Percentiles rank a stretch among this genome's conserved stretches.
Conservation (phyloP, 2,113 vertebrate species). For the Nicator chloris region DNA sequence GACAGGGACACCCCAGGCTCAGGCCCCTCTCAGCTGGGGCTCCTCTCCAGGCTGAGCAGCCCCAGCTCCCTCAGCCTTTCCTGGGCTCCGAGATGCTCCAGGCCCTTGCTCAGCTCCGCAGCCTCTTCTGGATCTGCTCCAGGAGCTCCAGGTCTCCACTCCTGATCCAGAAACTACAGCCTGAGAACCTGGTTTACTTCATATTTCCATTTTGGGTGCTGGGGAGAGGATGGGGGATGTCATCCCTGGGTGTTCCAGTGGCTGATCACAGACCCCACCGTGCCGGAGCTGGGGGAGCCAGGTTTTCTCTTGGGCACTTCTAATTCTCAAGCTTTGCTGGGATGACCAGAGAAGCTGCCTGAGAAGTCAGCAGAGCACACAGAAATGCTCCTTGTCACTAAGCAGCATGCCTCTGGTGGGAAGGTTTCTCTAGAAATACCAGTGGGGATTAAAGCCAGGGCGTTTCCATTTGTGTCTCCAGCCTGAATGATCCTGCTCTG, state of each 20-base stretch:
- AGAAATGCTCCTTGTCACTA: neutral
- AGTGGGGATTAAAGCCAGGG: neutral
- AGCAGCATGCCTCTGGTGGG: neutral
- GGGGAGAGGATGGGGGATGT: neutral
- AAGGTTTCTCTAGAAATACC: slow-evolving; percentile 18
- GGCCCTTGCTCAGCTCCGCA: neutral
- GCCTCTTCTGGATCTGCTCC: neutral
- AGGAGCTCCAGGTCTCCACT: neutral
- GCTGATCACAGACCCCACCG: fast-evolving
- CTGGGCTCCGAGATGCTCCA: neutral
- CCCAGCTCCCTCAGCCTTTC: neutral
- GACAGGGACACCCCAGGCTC: neutral
- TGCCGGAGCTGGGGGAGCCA: neutral
- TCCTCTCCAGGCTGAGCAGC: neutral
- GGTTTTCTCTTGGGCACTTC: neutral
- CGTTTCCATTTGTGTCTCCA: neutral
- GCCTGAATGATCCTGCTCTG: neutral
- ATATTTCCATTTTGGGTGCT: neutral
- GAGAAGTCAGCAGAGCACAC: neutral
- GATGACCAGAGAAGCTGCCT: neutral
- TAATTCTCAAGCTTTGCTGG: neutral
- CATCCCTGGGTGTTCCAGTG: neutral
- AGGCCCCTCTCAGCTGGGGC: neutral
- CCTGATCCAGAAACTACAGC: neutral
- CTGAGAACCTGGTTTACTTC: neutral